phyloP scores from a whole-genome alignment of 1,140 invertebrate species.

The Belonocnema kinseyi region DNA sequence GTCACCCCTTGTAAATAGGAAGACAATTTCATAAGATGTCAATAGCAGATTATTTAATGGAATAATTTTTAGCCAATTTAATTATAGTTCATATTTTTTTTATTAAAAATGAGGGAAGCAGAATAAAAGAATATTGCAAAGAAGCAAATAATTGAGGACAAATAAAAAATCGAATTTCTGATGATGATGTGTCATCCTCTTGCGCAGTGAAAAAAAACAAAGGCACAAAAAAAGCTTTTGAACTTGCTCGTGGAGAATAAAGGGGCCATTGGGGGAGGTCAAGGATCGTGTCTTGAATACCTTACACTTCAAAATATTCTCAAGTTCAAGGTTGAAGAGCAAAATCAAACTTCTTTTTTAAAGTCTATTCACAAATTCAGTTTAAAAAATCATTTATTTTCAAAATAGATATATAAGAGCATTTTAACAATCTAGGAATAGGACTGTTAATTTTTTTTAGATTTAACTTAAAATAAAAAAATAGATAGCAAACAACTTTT shows the following conservation, averaged over 20 bases:
- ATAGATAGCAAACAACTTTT: too few relatives aligned
- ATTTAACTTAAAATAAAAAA: too few relatives aligned
- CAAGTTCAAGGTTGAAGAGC: conserved; percentile 50
- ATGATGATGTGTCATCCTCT: conserved; percentile 56
- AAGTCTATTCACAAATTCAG: not conserved
- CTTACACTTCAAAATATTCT: conserved; percentile 73
- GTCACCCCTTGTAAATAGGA: too few relatives aligned
- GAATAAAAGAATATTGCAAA: conserved; percentile 39
- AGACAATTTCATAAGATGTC: too few relatives aligned
- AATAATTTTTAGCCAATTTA: not conserved
- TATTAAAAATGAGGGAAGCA: conserved; percentile 50
- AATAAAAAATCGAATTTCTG: conserved; percentile 50
- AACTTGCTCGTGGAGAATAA: conserved; percentile 74
- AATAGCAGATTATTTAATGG: too few relatives aligned
- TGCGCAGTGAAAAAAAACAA: conserved; percentile 71
- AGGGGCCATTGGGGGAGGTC: conserved; percentile 77
- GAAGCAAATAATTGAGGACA: conserved; percentile 34
- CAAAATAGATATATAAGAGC: too few relatives aligned
- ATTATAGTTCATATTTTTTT: not conserved
- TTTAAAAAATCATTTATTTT: not conserved
- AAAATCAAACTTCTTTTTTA: too few relatives aligned
- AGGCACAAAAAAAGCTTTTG: conserved; percentile 72
- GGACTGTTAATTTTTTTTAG: too few relatives aligned
- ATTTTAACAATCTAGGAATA: too few relatives aligned
- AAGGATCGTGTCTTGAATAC: conserved; percentile 78